Evolutionary conservation across 2,888 invertebrate genomes (phyloP).

Genomic region (Erebia aethiops): DNA sequence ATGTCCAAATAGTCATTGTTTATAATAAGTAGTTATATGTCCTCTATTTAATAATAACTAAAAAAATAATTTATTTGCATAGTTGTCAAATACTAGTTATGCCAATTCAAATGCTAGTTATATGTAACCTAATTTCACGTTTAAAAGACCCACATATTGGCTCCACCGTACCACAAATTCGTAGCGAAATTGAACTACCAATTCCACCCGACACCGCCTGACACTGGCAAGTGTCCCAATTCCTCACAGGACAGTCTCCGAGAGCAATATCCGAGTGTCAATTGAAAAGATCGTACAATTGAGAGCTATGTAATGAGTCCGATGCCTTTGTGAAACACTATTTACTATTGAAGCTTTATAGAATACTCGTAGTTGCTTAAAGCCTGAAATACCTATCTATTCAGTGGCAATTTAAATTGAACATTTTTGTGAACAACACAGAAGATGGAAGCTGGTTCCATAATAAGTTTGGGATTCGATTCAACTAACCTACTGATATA

Average conservation of each 20-base stretch:
- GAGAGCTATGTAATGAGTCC: conserved; percentile 32
- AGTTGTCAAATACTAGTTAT: no score
- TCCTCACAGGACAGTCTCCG: conserved; percentile 36
- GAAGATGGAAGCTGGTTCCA: no score
- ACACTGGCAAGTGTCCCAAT: conserved; percentile 40
- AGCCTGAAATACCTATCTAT: conserved; percentile 4
- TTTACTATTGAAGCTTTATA: conserved; percentile 18
- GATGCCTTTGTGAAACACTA: conserved; percentile 15
- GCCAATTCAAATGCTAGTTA: background rate
- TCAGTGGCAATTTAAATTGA: background rate
- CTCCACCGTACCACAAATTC: conserved; percentile 25
- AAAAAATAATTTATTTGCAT: no score
- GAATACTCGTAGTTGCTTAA: conserved; percentile 18
- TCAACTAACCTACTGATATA: no score
- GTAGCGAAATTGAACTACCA: conserved; percentile 36
- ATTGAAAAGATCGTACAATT: conserved; percentile 34
- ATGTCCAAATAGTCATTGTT: no score
- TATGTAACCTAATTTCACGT: conserved; percentile 18
- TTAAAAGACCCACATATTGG: conserved; percentile 25
- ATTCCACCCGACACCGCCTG: conserved; percentile 31
- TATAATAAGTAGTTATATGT: no score
- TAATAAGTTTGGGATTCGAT: no score
- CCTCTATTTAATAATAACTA: no score
- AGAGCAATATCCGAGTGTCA: conserved; percentile 33
- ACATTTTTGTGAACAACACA: background rate